Conservation (phyloP, 2,113 vertebrate species). For the Calyptomena viridis region DNA sequence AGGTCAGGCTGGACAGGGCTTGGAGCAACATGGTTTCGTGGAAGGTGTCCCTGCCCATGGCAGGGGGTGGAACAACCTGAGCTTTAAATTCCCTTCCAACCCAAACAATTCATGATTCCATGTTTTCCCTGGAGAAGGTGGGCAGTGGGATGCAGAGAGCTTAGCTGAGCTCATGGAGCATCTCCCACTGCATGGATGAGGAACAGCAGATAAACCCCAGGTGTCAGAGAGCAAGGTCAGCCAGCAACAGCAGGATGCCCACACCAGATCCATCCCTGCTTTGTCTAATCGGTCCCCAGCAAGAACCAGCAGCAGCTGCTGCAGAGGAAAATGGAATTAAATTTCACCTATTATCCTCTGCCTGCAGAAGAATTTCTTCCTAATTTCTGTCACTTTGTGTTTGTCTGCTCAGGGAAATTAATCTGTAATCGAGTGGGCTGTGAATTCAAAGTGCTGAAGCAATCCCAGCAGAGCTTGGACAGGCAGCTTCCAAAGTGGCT, state of each 20-base stretch:
- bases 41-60: background rate
- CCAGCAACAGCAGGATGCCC: rapidly evolving
- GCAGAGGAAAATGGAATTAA: background rate
- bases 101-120: rapidly evolving
- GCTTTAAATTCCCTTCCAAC: background rate
- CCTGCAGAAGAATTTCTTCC: conserved; percentile 6
- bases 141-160: background rate
- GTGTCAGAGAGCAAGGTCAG: background rate
- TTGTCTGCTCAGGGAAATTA: background rate
- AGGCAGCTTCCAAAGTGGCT: background rate
- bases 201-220: background rate
- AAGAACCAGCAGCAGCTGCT: background rate
- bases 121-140: background rate
- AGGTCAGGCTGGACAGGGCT: background rate
- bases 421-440: background rate
- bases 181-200: background rate
- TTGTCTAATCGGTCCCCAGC: background rate
- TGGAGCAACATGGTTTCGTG: background rate
- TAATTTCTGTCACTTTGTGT: conserved; percentile 20
- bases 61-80: background rate
- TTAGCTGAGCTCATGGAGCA: background rate
- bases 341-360: background rate
- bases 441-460: background rate
- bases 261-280: background rate
- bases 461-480: background rate